Evolutionary conservation across 53 echinoderm and acorn worm species (phyloP), one percentile per base, ranked within the genome.

Genomic region (Astropecten irregularis): DNA sequence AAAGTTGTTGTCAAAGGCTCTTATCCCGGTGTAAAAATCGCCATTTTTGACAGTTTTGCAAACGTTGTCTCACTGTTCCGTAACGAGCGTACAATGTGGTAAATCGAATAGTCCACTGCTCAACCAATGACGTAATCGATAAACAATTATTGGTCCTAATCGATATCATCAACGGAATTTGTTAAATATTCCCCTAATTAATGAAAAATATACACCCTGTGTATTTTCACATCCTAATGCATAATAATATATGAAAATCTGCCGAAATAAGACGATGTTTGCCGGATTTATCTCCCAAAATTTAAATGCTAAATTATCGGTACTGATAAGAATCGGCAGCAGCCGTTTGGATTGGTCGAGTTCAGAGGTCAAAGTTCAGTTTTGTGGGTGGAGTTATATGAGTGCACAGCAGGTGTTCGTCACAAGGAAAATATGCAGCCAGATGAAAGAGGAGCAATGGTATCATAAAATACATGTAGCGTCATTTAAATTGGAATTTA

Each of bases 371-470:
- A 72, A 51, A 52, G 53, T 49, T 65, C 21, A 53, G 21, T 38
- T 0, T 37, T 37, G 72, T 72, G 72, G 72, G 72, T 72, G 72
- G 72, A 72, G 72, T 35, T 25, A 20, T 67, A 26, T 46, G 42
- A 42, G 42, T 42, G 3, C 60, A 16, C 60, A 30, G 60, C 60
- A 59, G 31, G 60, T 59, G 23, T 21, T 59, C 60, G 60, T 59
- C 60, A 59, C 4, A 19, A 4, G 26, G 60, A 59, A 59, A 59
- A 59, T 59, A 59, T 59, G 60, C 30, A 28, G 31, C 42, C 6
- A 11, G 42, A n/a, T n/a, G n/a, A n/a, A n/a, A n/a, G n/a, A n/a
- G n/a, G n/a, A n/a, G n/a, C n/a, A n/a, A n/a, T n/a, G n/a, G n/a
- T n/a, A n/a, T n/a, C n/a, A n/a, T n/a, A n/a, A n/a, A n/a, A n/a